Base-by-base conservation (phyloP, 2,797 vertebrate species). In the Syngnathus acus region DNA sequence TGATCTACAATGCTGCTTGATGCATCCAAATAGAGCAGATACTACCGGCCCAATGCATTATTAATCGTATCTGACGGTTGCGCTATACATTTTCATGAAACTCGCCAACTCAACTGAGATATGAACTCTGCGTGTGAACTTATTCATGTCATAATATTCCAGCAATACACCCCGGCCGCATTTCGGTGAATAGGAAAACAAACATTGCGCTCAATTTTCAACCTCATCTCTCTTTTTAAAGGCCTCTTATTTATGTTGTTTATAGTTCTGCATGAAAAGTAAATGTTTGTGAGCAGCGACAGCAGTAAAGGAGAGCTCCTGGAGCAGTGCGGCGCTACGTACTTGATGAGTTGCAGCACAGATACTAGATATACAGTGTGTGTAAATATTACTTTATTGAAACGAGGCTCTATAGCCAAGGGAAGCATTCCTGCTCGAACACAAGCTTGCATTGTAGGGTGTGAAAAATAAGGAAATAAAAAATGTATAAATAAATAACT, bases 371-470 rank as follows among this genome's bases (percentile, higher is more conserved):
- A 65, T 61, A 61, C 38, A 26, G n/a, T 69, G 70, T 83, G 78
- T 82, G 83, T 85, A 87, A 88, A 87, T 87, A 86, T 84, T 78
- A 71, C 79, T 85, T 57, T 86, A 82, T 83, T 85, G 78, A 84
- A 83, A 86, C 79, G 76, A 85, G 75, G 72, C 79, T 72, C 65
- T 80, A 72, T 81, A 75, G 87, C 82, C 80, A 79, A 73, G 21
- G 79, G 82, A 84, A 79, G 76, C 73, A 78, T 81, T 76, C 67
- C 72, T 77, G 64, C 75, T 74, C 81, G 81, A 86, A 88, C 77
- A 84, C 82, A 80, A 82, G 81, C 81, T 32, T 84, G 83, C 77
- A 76, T 76, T 72, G 65, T 65, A 65, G 55, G 66, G 67, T 64
- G 39, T 23, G 47, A 53, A 66, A 60, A 50, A 57, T 60, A 55